phyloP scores from a whole-genome alignment of 2,888 invertebrate species.

The Synergus itoensis region DNA sequence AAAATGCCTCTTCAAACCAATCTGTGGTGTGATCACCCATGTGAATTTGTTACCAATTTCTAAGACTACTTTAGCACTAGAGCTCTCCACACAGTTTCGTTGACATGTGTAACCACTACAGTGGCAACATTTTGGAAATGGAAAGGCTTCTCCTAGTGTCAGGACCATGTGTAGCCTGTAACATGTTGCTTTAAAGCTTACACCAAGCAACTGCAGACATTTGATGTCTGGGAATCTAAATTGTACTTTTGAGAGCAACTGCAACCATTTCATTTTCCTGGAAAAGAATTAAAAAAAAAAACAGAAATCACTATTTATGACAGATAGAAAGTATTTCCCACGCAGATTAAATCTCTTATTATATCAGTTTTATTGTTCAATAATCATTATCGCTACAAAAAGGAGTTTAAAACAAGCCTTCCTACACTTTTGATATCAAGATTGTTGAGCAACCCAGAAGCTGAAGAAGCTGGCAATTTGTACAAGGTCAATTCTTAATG shows the following conservation, averaged over 20 bases:
- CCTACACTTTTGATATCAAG: neutral
- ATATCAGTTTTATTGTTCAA: neutral
- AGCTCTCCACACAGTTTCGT: constrained; percentile 74
- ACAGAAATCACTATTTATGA: neutral
- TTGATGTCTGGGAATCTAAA: constrained; percentile 75
- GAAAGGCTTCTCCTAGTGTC: constrained; percentile 69
- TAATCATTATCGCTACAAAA: neutral
- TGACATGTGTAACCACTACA: constrained; percentile 76
- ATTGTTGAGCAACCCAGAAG: neutral
- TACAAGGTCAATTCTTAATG: constrained; percentile 12
- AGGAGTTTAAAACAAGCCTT: neutral
- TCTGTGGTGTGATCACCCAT: constrained; percentile 75
- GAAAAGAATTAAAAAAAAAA: constrained; percentile 40
- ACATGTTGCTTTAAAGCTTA: constrained; percentile 76
- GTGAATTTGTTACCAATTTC: constrained; percentile 78
- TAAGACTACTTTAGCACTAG: constrained; percentile 75
- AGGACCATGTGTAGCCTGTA: constrained; percentile 74
- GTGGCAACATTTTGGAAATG: constrained; percentile 74
- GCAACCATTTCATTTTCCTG: constrained; percentile 77
- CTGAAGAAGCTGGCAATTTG: neutral
- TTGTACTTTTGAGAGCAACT: constrained; percentile 73
- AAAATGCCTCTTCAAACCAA: constrained; percentile 73
- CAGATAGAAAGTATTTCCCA: neutral
- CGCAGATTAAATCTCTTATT: neutral
- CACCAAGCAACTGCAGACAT: constrained; percentile 71